Conservation (phyloP, 2,797 vertebrate genomes). For the Mustela erminea region DNA sequence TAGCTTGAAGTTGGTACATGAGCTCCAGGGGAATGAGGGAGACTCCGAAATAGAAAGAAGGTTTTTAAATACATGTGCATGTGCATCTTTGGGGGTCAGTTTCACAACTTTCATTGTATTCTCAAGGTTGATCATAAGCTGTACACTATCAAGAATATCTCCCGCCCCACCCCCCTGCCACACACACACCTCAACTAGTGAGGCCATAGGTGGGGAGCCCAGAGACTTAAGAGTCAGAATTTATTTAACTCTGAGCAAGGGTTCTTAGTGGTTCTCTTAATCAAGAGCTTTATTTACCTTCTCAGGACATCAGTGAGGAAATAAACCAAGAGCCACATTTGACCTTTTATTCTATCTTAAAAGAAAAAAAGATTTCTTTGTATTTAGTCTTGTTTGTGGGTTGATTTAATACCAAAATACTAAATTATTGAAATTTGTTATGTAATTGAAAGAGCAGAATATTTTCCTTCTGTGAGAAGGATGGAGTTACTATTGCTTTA, state of each 20-base stretch:
- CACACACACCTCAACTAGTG: background rate
- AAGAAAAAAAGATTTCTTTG: background rate
- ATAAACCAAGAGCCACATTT: background rate
- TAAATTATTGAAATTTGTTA: constrained; percentile 27
- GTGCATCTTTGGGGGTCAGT: background rate
- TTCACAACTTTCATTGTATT: background rate
- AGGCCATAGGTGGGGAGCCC: background rate
- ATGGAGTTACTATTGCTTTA: background rate
- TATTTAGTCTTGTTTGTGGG: background rate
- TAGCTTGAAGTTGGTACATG: background rate
- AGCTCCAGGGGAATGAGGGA: background rate
- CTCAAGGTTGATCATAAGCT: background rate
- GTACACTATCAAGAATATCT: background rate
- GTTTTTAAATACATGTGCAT: background rate
- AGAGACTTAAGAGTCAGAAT: background rate
- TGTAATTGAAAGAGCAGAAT: background rate
- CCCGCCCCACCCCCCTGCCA: too few relatives aligned
- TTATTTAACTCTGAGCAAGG: background rate
- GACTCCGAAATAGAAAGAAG: background rate
- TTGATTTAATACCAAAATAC: background rate
- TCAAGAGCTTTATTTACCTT: background rate
- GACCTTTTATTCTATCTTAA: background rate
- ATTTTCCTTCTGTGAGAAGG: background rate
- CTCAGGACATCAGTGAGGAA: background rate
- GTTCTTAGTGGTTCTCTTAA: background rate